phyloP scores from a whole-genome alignment of 2,888 invertebrate species.

The Nemurella pictetii region DNA sequence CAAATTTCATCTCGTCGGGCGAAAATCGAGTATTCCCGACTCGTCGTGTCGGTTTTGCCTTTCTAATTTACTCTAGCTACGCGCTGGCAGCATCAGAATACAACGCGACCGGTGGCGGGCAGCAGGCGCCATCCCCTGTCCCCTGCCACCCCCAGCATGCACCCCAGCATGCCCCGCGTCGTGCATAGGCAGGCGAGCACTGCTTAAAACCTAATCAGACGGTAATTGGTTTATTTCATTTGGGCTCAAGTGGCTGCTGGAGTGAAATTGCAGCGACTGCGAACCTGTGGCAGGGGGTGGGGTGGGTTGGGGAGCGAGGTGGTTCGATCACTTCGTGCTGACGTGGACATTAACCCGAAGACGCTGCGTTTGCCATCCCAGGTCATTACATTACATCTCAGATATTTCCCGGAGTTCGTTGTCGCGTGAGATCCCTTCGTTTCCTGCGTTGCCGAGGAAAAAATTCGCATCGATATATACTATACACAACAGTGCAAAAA shows the following conservation, averaged over 20 bases:
- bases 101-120: too few relatives aligned
- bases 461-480: too few relatives aligned
- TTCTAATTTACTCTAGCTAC: neutral
- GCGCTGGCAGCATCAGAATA: neutral
- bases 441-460: too few relatives aligned
- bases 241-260: neutral
- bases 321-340: too few relatives aligned
- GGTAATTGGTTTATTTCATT: neutral
- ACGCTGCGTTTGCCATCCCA: too few relatives aligned
- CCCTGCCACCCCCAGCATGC: too few relatives aligned
- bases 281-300: neutral
- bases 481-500: too few relatives aligned
- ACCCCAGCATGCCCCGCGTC: neutral
- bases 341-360: too few relatives aligned
- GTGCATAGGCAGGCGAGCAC: neutral
- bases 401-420: too few relatives aligned
- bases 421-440: too few relatives aligned
- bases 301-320: neutral
- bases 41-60: neutral
- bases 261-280: neutral
- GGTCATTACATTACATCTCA: too few relatives aligned
- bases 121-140: too few relatives aligned
- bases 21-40: neutral
- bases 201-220: neutral
- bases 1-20: neutral